Percentiles rank a stretch among this genome's conserved stretches.
Evolutionary conservation across 37 sponge, comb jelly and placozoan species (phyloP).

Genomic region (Beroe ovata): DNA sequence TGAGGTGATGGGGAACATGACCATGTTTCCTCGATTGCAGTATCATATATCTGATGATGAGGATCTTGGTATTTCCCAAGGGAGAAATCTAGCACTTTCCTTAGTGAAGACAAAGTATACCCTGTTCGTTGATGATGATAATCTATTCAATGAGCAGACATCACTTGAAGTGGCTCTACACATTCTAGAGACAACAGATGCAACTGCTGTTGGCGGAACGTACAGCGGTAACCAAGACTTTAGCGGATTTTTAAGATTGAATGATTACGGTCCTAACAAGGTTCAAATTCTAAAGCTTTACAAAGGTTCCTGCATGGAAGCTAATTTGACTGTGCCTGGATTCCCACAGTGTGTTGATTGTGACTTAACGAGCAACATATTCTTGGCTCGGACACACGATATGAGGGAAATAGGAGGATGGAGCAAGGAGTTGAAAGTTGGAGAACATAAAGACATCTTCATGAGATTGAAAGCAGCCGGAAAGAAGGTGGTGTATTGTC

Average conservation of each 20-base stretch:
- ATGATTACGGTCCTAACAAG: background rate
- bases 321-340: background rate
- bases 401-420: conserved; percentile 15
- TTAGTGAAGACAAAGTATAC: conserved; percentile 1
- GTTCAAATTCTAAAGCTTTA: background rate
- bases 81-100: background rate
- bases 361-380: background rate
- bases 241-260: background rate
- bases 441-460: conserved; percentile 32
- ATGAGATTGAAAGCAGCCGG: conserved; percentile 21
- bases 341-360: background rate
- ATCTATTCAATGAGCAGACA: background rate
- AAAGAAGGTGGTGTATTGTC: conserved; percentile 38
- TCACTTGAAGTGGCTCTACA: background rate
- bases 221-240: background rate
- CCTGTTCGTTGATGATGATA: conserved; percentile 14
- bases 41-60: background rate
- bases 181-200: conserved; percentile 18
- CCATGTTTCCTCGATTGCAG: background rate
- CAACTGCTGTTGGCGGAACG: background rate
- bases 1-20: background rate
- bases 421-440: conserved; percentile 19
- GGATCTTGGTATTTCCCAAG: background rate
- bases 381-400: background rate
- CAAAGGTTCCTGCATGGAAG: background rate